phyloP scores from a whole-genome alignment of 1,140 invertebrate species.

The Pseudomyrmex concolor region DNA sequence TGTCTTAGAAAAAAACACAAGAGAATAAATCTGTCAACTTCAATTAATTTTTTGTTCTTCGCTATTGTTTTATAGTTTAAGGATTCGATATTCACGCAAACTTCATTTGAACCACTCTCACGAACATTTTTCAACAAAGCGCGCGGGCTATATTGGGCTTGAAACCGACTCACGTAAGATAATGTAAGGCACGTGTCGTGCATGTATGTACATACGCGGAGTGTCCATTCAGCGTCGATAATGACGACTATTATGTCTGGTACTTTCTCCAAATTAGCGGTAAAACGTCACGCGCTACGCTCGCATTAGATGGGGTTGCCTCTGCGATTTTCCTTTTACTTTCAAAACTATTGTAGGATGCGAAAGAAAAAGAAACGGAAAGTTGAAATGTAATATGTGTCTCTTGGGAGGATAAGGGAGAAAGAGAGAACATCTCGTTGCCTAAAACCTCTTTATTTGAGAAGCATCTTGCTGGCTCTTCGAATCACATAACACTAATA shows the following conservation, averaged over 20 bases:
- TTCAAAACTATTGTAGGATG: slow-evolving; percentile 78
- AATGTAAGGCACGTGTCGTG: slow-evolving; percentile 31
- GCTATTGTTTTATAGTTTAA: too few species aligned
- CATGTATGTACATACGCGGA: slow-evolving; percentile 38
- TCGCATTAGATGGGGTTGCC: slow-evolving; percentile 77
- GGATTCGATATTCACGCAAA: too few species aligned
- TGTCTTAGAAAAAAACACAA: too few species aligned
- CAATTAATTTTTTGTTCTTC: too few species aligned
- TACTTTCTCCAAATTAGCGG: slow-evolving; percentile 81
- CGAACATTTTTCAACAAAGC: not conserved
- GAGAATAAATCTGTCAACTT: too few species aligned
- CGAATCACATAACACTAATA: too few species aligned
- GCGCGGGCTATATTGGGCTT: not conserved
- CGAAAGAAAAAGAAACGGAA: slow-evolving; percentile 63
- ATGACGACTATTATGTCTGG: slow-evolving; percentile 66
- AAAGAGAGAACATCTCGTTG: too few species aligned
- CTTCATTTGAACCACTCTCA: too few species aligned
- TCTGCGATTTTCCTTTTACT: slow-evolving; percentile 76
- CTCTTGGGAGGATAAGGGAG: not conserved
- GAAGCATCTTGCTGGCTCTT: too few species aligned
- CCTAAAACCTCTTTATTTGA: too few species aligned
- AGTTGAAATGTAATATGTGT: slow-evolving; percentile 20
- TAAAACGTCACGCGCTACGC: slow-evolving; percentile 65
- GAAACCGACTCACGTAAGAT: not conserved
- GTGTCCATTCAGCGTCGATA: slow-evolving; percentile 68